Conservation (phyloP, 2,797 vertebrate genomes). For the Muscicapa striata region DNA sequence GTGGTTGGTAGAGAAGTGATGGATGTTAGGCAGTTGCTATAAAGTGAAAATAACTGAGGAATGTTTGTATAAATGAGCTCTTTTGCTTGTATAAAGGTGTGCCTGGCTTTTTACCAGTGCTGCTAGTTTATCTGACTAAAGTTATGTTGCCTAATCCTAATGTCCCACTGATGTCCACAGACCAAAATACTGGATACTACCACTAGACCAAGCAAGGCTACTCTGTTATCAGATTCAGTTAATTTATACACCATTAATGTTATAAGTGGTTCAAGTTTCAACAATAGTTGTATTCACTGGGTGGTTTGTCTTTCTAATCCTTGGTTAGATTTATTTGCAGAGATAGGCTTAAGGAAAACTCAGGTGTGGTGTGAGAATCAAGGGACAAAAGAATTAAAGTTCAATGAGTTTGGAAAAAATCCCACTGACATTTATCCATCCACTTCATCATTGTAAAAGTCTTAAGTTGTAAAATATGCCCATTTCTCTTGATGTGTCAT, state of each 20-base stretch:
- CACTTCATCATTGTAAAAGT: neutral
- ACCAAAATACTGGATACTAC: neutral
- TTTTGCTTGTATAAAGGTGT: neutral
- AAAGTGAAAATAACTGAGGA: neutral
- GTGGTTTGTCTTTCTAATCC: neutral
- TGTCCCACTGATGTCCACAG: neutral
- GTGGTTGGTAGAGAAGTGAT: neutral
- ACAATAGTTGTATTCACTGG: neutral
- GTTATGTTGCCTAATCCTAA: neutral
- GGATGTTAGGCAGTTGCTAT: neutral
- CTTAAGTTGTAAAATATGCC: neutral
- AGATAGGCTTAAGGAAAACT: neutral
- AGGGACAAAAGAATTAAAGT: neutral
- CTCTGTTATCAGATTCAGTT: neutral
- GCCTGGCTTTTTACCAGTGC: neutral
- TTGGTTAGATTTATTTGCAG: neutral
- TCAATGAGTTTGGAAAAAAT: neutral
- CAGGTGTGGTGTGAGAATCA: neutral
- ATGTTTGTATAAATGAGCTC: neutral
- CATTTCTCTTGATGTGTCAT: neutral
- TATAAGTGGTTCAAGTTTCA: neutral
- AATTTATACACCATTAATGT: neutral
- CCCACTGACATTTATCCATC: neutral
- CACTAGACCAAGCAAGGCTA: neutral
- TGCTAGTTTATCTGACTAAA: neutral